Base-by-base conservation (phyloP, 2,797 vertebrate genomes). In the Dallia pectoralis region DNA sequence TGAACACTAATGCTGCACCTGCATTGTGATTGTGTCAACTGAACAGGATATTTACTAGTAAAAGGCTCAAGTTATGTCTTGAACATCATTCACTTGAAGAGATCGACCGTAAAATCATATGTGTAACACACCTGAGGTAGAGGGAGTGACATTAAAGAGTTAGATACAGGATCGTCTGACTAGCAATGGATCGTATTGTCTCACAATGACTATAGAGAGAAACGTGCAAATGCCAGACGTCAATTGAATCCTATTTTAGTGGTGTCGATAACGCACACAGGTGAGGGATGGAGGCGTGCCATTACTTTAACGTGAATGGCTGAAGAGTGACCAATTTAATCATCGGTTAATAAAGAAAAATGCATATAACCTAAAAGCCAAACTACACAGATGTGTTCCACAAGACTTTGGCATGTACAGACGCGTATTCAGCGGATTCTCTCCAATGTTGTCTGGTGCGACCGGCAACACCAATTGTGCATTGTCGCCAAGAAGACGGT, bases 181-280 rank as follows among this genome's bases (percentile, higher is more conserved):
- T 64, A 19, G 74, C n/a, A 67, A n/a, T n/a, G n/a, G n/a, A n/a
- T n/a, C n/a, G n/a, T n/a, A n/a, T n/a, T n/a, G n/a, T 44, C 16
- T 71, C 63, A n/a, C 14, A 70, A 27, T 16, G 71, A 73, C 15
- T 75, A 56, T 11, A 59, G 64, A 61, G 32, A n/a, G 9, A 8
- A 44, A 4, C 49, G 70, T 6, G 1, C 25, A 62, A 40, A 66
- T 27, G 19, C 61, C 1, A 75, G n/a, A n/a, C n/a, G n/a, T n/a
- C n/a, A 70, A 70, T 9, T 67, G 67, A 81, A 64, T 15, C 47
- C n/a, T 25, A 71, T 29, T 3, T 18, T 47, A 14, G n/a, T n/a
- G n/a, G 18, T 69, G 36, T n/a, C 70, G n/a, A 72, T 67, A 70
- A 77, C 44, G 18, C 56, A 77, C 64, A 74, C 64, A 64, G 69